phyloP scores from a whole-genome alignment of 2,113 vertebrate species.

The Otolemur garnettii region DNA sequence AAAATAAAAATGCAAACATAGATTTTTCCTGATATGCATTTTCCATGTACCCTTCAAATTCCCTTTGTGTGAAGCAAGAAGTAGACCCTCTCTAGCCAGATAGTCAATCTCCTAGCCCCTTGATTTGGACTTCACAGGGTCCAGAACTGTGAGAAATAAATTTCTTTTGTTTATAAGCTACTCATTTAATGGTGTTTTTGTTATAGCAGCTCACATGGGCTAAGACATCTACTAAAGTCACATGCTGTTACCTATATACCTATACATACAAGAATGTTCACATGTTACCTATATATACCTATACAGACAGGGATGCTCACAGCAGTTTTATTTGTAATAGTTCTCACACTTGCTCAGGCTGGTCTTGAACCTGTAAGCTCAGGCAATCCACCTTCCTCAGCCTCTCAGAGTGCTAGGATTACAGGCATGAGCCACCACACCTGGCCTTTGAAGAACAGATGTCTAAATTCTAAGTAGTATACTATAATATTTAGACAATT shows the following conservation, averaged over 20 bases:
- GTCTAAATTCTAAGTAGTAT: background rate
- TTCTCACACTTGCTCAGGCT: too few relatives aligned
- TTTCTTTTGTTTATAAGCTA: background rate
- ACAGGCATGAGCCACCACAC: too few relatives aligned
- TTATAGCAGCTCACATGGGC: background rate
- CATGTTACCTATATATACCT: background rate
- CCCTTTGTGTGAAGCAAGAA: background rate
- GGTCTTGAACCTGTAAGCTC: too few relatives aligned
- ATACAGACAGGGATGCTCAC: background rate
- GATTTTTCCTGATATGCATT: too few relatives aligned
- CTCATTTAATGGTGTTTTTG: background rate
- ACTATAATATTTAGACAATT: background rate
- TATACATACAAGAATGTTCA: background rate
- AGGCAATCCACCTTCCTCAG: too few relatives aligned
- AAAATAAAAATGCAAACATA: too few relatives aligned
- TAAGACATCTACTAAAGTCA: background rate
- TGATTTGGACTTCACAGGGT: background rate
- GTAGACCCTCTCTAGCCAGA: background rate
- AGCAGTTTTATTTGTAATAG: too few relatives aligned
- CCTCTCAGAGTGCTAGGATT: too few relatives aligned
- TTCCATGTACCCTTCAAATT: too few relatives aligned
- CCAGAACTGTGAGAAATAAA: background rate
- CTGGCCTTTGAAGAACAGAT: background rate
- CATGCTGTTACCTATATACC: background rate
- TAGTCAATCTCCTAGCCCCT: background rate